Evolutionary conservation across 2,888 invertebrate genomes (phyloP).

Genomic region (Diploptera punctata): DNA sequence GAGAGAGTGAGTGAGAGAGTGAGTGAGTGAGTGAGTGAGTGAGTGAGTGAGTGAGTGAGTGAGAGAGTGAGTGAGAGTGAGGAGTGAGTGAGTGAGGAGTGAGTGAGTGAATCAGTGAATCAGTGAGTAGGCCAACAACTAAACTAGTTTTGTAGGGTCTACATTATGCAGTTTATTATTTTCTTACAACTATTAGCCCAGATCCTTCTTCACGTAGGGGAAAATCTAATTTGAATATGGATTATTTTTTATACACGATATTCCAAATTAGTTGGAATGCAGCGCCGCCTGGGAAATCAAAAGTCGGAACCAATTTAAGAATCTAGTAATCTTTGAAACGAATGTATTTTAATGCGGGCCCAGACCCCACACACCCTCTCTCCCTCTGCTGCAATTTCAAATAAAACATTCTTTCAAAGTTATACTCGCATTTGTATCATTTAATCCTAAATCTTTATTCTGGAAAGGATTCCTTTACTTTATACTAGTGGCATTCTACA

Average conservation of each 20-base stretch:
- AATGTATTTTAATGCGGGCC: neutral
- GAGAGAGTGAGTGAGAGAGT: neutral
- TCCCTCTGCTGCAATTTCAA: too few relatives aligned
- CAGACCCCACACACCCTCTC: too few relatives aligned
- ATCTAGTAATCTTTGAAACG: neutral
- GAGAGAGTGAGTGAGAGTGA: neutral
- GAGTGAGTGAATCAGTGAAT: neutral
- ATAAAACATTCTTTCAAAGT: too few relatives aligned
- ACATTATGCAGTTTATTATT: too few relatives aligned
- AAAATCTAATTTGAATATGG: neutral
- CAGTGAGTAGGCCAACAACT: neutral
- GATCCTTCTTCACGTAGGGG: too few relatives aligned
- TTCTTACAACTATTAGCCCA: too few relatives aligned
- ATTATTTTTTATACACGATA: neutral
- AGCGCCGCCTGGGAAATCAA: constrained; percentile 9
- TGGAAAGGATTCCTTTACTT: too few relatives aligned
- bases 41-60: neutral
- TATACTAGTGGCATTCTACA: too few relatives aligned
- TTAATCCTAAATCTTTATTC: too few relatives aligned
- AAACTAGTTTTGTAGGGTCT: too few relatives aligned
- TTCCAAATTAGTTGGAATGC: neutral
- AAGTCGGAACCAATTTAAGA: constrained; percentile 5
- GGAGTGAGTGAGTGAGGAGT: neutral
- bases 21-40: neutral
- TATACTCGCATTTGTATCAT: too few relatives aligned